A percentile compares a stretch with the other conserved stretches of the same genome.
These are phyloP conservation scores for Conus betulinus DNA, from an alignment of 1,140 invertebrate genomes.

Conservation along the genomic window DNA sequence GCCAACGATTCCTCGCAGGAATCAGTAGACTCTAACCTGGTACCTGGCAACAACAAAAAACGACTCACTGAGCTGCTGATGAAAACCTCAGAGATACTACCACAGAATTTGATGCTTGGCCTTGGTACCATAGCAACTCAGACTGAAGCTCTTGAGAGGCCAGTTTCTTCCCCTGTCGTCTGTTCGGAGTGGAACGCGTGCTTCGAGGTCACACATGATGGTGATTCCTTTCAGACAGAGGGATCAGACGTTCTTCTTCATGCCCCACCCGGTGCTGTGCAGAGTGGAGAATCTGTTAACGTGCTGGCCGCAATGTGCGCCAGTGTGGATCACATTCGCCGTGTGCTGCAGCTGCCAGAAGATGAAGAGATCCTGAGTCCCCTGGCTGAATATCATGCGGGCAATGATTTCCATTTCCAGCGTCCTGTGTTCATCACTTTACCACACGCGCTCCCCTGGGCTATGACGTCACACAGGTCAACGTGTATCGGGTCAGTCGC, in stretches of 20 bases:
- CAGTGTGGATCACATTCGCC: not conserved
- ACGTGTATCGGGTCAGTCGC: not conserved
- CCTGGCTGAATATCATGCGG: not conserved
- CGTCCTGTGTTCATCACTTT: conserved; percentile 1
- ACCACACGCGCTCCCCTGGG: not conserved
- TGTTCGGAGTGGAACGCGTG: not conserved
- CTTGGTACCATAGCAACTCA: not conserved
- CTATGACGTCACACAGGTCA: not conserved
- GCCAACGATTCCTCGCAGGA: not conserved
- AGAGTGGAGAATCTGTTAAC: not conserved
- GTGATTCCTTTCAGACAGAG: not conserved
- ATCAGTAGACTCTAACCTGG: not conserved
- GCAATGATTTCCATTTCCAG: not conserved
- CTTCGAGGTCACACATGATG: not conserved
- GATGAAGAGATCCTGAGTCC: conserved; percentile 4
- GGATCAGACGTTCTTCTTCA: not conserved
- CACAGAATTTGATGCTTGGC: not conserved
- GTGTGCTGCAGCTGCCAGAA: not conserved
- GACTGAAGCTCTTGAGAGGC: not conserved
- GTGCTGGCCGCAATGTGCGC: not conserved
- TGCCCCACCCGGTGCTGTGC: not conserved
- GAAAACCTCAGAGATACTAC: not conserved
- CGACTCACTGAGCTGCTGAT: not conserved
- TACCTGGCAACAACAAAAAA: not conserved
- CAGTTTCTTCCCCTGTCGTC: not conserved